Evolutionary conservation across 1,140 invertebrate genomes (phyloP).

Genomic region (Eriocheir sinensis): DNA sequence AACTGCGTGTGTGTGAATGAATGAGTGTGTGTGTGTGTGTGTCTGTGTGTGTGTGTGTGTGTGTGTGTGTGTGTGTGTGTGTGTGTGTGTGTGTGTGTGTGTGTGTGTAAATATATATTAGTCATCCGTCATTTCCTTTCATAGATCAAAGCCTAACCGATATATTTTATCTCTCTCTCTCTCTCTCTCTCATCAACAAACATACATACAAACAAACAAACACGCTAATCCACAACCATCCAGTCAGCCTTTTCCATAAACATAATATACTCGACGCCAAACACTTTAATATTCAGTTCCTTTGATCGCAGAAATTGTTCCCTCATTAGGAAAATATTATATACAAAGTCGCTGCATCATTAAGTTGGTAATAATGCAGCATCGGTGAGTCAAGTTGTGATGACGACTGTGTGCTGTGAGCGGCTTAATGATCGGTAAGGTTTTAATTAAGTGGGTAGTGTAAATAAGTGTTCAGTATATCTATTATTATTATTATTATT

Average conservation of each 20-base stretch:
- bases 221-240: no score
- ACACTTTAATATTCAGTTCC: not conserved
- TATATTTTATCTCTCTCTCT: no score
- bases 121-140: no score
- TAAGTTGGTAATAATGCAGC: not conserved
- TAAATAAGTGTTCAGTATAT: no score
- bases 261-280: not conserved
- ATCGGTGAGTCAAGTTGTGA: not conserved
- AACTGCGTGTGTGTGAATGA: not conserved
- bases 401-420: no score
- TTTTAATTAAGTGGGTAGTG: not conserved
- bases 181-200: no score
- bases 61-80: not conserved
- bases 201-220: not conserved
- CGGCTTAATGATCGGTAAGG: not conserved
- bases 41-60: not conserved
- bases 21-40: not conserved
- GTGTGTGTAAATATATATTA: not conserved
- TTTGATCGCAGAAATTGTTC: not conserved
- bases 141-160: no score
- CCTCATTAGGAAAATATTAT: not conserved
- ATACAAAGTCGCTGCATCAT: not conserved
- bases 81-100: not conserved
- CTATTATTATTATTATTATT: no score
- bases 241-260: no score